These are phyloP conservation scores for Entomyzon cyanotis DNA, from an alignment of 2,113 vertebrate genomes.

Conservation along the genomic window DNA sequence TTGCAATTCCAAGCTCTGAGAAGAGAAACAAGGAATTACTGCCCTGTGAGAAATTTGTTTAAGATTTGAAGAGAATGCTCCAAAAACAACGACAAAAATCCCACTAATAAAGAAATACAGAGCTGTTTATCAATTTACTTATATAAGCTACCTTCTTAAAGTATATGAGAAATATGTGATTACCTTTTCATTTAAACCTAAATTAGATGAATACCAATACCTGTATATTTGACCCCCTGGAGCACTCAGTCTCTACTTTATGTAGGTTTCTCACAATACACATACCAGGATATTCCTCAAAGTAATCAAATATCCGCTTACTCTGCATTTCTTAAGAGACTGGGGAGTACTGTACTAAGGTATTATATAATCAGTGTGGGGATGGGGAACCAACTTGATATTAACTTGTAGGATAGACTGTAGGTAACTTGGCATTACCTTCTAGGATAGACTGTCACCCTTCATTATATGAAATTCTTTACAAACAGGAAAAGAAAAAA, in stretches of 20 bases:
- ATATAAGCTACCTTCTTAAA: neutral
- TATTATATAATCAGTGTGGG: neutral
- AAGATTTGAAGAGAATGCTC: neutral
- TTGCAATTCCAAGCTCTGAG: neutral
- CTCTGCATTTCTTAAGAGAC: neutral
- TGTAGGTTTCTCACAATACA: neutral
- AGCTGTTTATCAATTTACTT: neutral
- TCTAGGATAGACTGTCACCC: neutral
- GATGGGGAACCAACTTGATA: neutral
- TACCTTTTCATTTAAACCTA: neutral
- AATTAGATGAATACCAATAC: neutral
- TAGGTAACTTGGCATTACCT: neutral
- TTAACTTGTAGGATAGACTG: neutral
- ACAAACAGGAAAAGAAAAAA: neutral
- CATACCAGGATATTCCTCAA: neutral
- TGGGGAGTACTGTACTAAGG: neutral
- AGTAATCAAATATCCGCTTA: neutral
- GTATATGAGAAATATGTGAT: neutral
- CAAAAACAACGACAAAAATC: neutral
- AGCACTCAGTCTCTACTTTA: neutral
- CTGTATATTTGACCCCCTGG: neutral
- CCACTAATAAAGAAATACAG: neutral
- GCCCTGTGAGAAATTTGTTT: neutral
- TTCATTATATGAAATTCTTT: neutral
- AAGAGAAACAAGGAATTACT: neutral